Evolutionary conservation across 2,113 vertebrate genomes (phyloP), one percentile per base, ranked within the genome.

Genomic region (Heterotilapia buettikoferi): DNA sequence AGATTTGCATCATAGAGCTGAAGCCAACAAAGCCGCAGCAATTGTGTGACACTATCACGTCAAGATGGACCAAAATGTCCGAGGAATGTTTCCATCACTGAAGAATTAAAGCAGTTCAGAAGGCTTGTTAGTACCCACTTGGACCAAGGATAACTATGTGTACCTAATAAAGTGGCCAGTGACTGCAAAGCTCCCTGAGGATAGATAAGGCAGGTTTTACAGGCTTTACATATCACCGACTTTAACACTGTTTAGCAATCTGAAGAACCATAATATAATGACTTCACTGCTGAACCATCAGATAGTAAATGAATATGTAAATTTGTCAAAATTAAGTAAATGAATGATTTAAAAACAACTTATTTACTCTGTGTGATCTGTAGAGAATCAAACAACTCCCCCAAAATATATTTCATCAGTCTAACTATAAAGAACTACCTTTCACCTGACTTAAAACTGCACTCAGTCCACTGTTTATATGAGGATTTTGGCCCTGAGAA

Each of bases 21-120:
- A 18, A 29, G 68, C 68, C 24, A 45, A 29, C 68, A 11, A 76
- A 47, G 7, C 0, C 0, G 3, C 8, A 45, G 38, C 21, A 73
- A 18, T 26, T 73, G 38, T 45, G 21, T 14, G 38, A 73, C 40
- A 38, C 43, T 73, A 73, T 45, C 38, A 45, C 2, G 0, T 73
- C 0, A 73, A 73, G 13, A 26, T 26, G 16, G 21, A 73, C 38
- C 66, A 73, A 73, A 73, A 45, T 73, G 21, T 45, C 66, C 26
- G 38, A 73, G 1, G 3, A 45, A 3, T 2, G 38, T 73, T 73
- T 73, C 2, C 21, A 45, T 43, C 38, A 43, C 66, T 45, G 66
- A 6, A 1, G 38, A 18, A 4, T 26, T 73, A 26, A 26, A 24
- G 38, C 8, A 73, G n/a, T 71, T 16, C 36, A 16, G 12, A 73